phyloP scores from a whole-genome alignment of 2,113 vertebrate species.

The Microcebus ravelobensis region DNA sequence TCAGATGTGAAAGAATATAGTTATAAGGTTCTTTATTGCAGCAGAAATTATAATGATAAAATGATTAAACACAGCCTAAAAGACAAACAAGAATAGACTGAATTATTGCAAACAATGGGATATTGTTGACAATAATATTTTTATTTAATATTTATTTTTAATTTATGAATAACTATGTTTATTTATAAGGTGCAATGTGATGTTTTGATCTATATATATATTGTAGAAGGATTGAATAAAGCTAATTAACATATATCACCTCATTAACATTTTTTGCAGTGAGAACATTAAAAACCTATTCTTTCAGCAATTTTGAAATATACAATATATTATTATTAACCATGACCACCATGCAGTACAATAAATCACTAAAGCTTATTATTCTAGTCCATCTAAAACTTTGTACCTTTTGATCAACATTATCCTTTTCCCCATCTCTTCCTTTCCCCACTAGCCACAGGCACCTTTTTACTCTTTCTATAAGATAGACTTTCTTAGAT shows the following conservation, averaged over 20 bases:
- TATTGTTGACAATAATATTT: constrained; percentile 7
- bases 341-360: neutral
- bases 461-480: neutral
- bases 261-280: neutral
- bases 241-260: neutral
- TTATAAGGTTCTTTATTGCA: neutral
- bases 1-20: neutral
- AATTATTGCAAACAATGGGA: neutral
- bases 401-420: neutral
- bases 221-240: neutral
- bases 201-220: neutral
- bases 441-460: neutral
- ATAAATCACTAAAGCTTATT: neutral
- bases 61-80: neutral
- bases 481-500: neutral
- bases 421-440: neutral
- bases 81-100: neutral
- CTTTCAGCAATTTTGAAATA: neutral
- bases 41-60: constrained; percentile 2
- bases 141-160: neutral
- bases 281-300: neutral
- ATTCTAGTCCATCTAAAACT: neutral
- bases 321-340: neutral
- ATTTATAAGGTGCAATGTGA: neutral
- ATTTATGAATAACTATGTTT: neutral